Evolutionary conservation across 37 sponge, comb jelly and placozoan species (phyloP), one percentile per base, ranked within the genome.

Genomic region (Dysidea cf. avara): DNA sequence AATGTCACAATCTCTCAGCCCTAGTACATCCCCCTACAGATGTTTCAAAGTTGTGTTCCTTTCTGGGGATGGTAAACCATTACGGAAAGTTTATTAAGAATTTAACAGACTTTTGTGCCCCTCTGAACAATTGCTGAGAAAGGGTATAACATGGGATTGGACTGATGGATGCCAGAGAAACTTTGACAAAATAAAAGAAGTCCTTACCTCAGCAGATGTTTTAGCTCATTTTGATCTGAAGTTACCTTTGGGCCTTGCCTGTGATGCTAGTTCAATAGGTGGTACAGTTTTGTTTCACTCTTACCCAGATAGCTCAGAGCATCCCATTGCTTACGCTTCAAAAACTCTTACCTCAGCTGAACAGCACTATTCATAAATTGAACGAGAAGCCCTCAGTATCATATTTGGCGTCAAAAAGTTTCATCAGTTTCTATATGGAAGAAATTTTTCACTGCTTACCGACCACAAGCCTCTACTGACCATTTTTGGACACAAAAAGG

Each of bases 381-480:
- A 72, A 17, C 59, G 60, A 38, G 59, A 72, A 33, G 60, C 33
- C 24, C 39, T 72, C 18, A 33, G 57, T 22, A 57, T 72, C 9
- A 57, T 57, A 4, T 59, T 57, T 72, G 74, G 59, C 21, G n/a
- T 72, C 6, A 72, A 30, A 57, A 60, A 59, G 7, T 72, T 72
- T 17, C 74, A 72, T 57, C 57, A 72, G 33, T 72, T 33, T 20
- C 17, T 72, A 14, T 72, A 57, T 38, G 74, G 74, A 9, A 4
- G 74, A 4, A 13, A 3, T 11, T 72, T 72, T 37, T 56, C 58
- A 31, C 22, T 72, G 4, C 39, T 34, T 25, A 38, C 58, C 7
- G 74, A 72, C 58, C 74, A 59, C 33, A 72, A 60, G 39, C 74
- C 74, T 14, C 60, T 72, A 31, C 60, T 34, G 32, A 17, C 25